Percentiles rank a stretch among this genome's conserved stretches.
phyloP scores from a whole-genome alignment of 2,113 vertebrate genomes.

The Hepsetus odoe region DNA sequence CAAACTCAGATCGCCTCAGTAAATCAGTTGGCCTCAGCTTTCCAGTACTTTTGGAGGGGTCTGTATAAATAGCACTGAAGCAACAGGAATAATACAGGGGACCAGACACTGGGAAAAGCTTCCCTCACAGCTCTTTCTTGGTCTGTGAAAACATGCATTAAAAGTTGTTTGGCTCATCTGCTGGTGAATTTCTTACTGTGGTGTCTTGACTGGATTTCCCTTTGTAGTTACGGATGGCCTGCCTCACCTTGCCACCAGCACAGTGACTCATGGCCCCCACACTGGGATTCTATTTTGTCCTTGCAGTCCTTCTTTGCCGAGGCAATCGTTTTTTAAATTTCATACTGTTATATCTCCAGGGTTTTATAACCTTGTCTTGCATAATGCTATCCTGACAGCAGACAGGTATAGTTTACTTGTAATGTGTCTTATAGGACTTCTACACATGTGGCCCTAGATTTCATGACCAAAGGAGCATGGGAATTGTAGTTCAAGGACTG shows the following conservation, averaged over 20 bases:
- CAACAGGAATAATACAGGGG: not conserved
- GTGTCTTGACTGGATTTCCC: conserved; percentile 1
- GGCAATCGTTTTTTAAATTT: conserved; percentile 26
- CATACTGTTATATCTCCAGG: not conserved
- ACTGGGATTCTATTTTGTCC: conserved; percentile 20
- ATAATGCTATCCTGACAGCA: not conserved
- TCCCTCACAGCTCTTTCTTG: not conserved
- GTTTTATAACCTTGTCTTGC: not conserved
- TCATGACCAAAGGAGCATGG: not conserved
- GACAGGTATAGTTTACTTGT: not conserved
- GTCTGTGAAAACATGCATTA: not conserved
- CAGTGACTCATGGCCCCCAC: conserved; percentile 25
- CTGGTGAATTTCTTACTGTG: not conserved
- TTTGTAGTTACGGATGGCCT: conserved; percentile 29
- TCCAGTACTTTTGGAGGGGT: no score
- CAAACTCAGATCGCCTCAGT: no score
- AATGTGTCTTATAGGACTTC: not conserved
- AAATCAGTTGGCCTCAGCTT: no score
- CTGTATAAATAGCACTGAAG: not conserved
- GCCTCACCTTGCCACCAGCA: conserved; percentile 24
- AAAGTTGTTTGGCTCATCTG: not conserved
- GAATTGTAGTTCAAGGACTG: not conserved
- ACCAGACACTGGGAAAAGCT: not conserved
- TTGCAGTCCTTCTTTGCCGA: conserved; percentile 12
- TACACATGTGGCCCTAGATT: not conserved